Percentiles rank a stretch among this genome's conserved stretches.
phyloP scores from a whole-genome alignment of 2,113 vertebrate genomes.

The Chaetodon trifascialis region DNA sequence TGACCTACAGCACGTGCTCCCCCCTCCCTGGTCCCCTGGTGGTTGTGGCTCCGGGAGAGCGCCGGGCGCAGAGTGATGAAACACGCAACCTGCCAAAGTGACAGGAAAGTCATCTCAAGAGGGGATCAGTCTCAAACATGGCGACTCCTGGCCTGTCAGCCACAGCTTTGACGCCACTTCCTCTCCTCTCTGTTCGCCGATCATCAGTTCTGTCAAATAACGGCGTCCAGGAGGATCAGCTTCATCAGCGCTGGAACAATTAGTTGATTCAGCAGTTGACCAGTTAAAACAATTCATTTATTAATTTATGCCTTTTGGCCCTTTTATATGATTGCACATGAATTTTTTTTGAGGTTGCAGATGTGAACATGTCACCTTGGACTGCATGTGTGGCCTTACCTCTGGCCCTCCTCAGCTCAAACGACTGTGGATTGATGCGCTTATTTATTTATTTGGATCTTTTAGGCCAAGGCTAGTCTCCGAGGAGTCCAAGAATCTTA shows the following conservation, averaged over 20 bases:
- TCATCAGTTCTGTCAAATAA: conserved; percentile 74
- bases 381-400: background rate
- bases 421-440: background rate
- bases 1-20: conserved; percentile 82
- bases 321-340: background rate
- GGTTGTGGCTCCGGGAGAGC: conserved; percentile 78
- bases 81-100: conserved; percentile 84
- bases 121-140: conserved; percentile 79
- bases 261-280: background rate
- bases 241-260: background rate
- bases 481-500: background rate
- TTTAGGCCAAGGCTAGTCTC: background rate
- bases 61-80: conserved; percentile 73
- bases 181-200: conserved; percentile 71
- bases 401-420: background rate
- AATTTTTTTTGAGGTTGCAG: background rate
- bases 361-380: background rate
- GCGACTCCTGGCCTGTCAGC: conserved; percentile 77
- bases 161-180: conserved; percentile 57
- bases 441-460: conserved; percentile 14
- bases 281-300: background rate
- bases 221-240: background rate
- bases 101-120: conserved; percentile 87
- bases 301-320: background rate
- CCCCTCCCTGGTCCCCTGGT: conserved; percentile 74